These are phyloP conservation scores for Aethina tumida DNA, from an alignment of 1,140 invertebrate species.

Conservation along the genomic window DNA sequence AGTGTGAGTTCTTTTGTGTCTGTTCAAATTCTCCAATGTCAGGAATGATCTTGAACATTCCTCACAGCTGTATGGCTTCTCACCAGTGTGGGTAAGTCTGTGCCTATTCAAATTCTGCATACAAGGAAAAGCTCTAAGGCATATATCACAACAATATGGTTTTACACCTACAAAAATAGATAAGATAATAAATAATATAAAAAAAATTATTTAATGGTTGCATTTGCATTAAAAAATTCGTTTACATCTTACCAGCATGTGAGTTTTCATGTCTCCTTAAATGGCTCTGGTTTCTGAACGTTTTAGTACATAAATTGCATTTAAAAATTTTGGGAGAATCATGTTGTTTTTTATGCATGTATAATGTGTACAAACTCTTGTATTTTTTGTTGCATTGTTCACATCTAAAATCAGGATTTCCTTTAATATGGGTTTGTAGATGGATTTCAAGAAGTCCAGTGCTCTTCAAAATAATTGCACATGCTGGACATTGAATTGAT, in stretches of 20 bases:
- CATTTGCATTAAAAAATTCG: slow-evolving; percentile 41
- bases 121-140: slow-evolving; percentile 24
- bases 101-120: slow-evolving; percentile 46
- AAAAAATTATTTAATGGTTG: background rate
- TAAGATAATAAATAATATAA: background rate
- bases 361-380: slow-evolving; percentile 19
- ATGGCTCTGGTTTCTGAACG: slow-evolving; percentile 23
- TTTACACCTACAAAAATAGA: slow-evolving; percentile 20
- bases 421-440: slow-evolving; percentile 19
- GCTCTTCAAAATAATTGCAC: slow-evolving; percentile 21
- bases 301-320: slow-evolving; percentile 69
- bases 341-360: slow-evolving; percentile 40
- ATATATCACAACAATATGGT: slow-evolving; percentile 24
- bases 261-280: slow-evolving; percentile 28
- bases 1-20: slow-evolving; percentile 51
- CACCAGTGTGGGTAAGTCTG: slow-evolving; percentile 68
- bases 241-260: slow-evolving; percentile 22
- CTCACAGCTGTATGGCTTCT: slow-evolving; percentile 41
- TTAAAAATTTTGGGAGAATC: slow-evolving; percentile 66
- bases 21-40: slow-evolving; percentile 42
- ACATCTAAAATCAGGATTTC: slow-evolving; percentile 21
- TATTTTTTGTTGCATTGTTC: slow-evolving; percentile 24
- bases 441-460: slow-evolving; percentile 22
- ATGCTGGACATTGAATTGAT: slow-evolving; percentile 21
- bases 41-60: slow-evolving; percentile 34